phyloP scores from a whole-genome alignment of 2,797 vertebrate genomes.

The Helicolenus hilgendorfi region DNA sequence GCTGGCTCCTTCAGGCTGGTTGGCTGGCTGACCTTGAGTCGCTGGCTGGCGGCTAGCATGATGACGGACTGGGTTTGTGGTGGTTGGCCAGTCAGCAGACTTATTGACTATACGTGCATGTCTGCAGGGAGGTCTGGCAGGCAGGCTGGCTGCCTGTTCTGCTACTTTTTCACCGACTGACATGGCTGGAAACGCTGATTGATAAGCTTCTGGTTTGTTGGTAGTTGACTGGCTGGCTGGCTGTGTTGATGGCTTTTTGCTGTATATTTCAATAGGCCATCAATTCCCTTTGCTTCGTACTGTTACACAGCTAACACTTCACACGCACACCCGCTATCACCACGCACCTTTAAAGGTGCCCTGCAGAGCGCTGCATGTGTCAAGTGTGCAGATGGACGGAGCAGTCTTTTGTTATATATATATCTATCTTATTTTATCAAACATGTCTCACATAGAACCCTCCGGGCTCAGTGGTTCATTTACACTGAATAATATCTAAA shows the following conservation, averaged over 20 bases:
- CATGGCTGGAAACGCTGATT: constrained; percentile 5
- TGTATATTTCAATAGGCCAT: constrained; percentile 55
- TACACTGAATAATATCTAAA: neutral
- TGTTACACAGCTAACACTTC: constrained; percentile 8
- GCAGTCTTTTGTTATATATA: neutral
- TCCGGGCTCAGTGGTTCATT: neutral
- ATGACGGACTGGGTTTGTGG: constrained; percentile 51
- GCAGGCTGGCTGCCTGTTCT: constrained; percentile 17
- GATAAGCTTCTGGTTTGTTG: constrained; percentile 45
- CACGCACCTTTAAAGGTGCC: constrained; percentile 1
- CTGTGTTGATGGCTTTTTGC: neutral
- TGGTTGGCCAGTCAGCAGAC: constrained; percentile 54
- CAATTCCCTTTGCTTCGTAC: constrained; percentile 2
- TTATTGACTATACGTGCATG: constrained; percentile 55
- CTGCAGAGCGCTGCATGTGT: constrained; percentile 18
- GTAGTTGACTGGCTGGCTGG: neutral
- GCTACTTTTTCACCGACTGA: constrained; percentile 21
- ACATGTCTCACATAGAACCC: neutral
- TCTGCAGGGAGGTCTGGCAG: constrained; percentile 49
- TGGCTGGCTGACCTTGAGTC: constrained; percentile 79
- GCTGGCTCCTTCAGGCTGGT: constrained; percentile 66
- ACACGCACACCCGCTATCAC: constrained; percentile 19
- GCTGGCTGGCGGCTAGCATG: constrained; percentile 48
- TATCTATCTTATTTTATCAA: constrained; percentile 1
- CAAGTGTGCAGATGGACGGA: neutral